Evolutionary conservation across 2,113 vertebrate species (phyloP).

Genomic region (Antennarius striatus): DNA sequence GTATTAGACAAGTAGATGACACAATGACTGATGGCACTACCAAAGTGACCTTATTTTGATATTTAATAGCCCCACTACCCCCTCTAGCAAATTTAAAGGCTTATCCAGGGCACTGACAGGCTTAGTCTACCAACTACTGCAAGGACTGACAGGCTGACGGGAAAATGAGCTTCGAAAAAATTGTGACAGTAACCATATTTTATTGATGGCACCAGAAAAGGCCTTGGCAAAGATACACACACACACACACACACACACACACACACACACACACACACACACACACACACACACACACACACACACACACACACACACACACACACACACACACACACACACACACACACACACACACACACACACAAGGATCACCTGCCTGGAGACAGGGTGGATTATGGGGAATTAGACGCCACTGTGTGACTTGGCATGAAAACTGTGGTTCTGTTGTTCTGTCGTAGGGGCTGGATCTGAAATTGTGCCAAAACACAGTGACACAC

Average conservation of each 20-base stretch:
- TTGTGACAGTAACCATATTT: constrained; percentile 42
- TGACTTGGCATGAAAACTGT: constrained; percentile 67
- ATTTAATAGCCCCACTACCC: constrained; percentile 49
- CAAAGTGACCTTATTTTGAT: constrained; percentile 60
- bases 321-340: too few relatives aligned
- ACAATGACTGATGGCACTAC: constrained; percentile 45
- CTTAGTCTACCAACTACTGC: constrained; percentile 49
- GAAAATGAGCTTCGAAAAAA: constrained; percentile 59
- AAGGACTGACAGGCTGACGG: constrained; percentile 60
- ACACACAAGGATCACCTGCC: constrained; percentile 72
- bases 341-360: constrained; percentile 16
- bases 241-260: neutral
- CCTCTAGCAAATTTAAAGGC: constrained; percentile 47
- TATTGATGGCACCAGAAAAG: constrained; percentile 43
- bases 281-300: constrained; percentile 15
- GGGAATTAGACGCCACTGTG: constrained; percentile 71
- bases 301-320: constrained; percentile 39
- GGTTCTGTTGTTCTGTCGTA: constrained; percentile 58
- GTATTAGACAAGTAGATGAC: constrained; percentile 29
- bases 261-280: constrained; percentile 34
- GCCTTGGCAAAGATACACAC: constrained; percentile 12
- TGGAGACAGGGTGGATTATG: constrained; percentile 76
- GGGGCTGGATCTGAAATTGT: constrained; percentile 59
- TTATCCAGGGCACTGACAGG: constrained; percentile 48
- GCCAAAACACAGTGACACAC: constrained; percentile 57